phyloP scores from a whole-genome alignment of 53 echinoderm and acorn worm genomes.

The Crossaster papposus region DNA sequence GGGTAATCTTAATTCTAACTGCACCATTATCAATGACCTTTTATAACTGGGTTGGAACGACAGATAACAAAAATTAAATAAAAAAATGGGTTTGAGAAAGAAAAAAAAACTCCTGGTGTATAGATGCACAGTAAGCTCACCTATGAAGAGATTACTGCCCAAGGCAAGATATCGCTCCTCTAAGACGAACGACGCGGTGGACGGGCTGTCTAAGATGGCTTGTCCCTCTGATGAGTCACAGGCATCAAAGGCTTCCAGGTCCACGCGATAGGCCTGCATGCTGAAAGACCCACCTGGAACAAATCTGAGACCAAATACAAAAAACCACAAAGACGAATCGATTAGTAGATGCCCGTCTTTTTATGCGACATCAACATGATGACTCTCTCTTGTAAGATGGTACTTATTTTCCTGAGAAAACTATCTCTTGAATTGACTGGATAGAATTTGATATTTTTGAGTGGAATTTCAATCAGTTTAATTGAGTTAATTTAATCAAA shows the following conservation, averaged over 20 bases:
- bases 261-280: slow-evolving; percentile 84
- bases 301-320: slow-evolving; percentile 67
- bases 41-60: background rate
- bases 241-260: slow-evolving; percentile 79
- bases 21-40: too few species aligned
- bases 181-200: slow-evolving; percentile 70
- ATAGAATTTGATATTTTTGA: too few species aligned
- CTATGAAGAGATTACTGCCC: slow-evolving; percentile 95
- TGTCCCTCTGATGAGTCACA: slow-evolving; percentile 73
- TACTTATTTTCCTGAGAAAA: too few species aligned
- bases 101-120: background rate
- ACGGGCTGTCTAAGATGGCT: slow-evolving; percentile 49
- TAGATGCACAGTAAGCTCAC: slow-evolving; percentile 62
- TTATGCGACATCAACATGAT: background rate
- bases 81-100: background rate
- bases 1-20: too few species aligned
- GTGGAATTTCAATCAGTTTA: too few species aligned
- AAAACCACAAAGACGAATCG: background rate
- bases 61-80: background rate
- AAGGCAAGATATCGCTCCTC: slow-evolving; percentile 68
- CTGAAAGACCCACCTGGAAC: slow-evolving; percentile 59
- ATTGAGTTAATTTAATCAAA: too few species aligned
- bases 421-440: too few species aligned
- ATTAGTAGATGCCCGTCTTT: background rate
- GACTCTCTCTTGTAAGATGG: background rate